Percentiles rank a stretch among this genome's conserved stretches.
Conservation (phyloP, 2,797 vertebrate species). For the Phrynocephalus forsythii region DNA sequence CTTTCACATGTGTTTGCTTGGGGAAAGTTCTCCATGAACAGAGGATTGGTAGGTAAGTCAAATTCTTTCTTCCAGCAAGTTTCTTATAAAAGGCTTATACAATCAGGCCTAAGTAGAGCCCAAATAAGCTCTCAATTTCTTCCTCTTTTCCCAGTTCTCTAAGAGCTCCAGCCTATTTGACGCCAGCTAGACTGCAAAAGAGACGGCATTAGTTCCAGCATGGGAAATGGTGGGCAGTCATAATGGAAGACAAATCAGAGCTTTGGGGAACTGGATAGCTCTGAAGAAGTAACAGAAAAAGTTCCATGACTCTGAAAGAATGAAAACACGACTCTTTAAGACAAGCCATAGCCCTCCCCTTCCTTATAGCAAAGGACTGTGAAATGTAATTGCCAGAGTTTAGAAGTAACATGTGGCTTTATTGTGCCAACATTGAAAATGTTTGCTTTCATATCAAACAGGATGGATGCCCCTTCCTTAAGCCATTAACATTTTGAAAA, state of each 20-base stretch:
- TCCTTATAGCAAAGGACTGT: not conserved
- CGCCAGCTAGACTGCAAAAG: constrained; percentile 9
- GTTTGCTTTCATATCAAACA: no score
- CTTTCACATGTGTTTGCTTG: not conserved
- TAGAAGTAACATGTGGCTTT: no score
- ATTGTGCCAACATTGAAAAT: no score
- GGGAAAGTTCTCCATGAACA: constrained; percentile 5
- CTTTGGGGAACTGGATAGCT: constrained; percentile 1
- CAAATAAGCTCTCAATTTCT: constrained; percentile 14
- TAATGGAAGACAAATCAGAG: constrained; percentile 9
- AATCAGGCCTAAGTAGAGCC: constrained; percentile 2
- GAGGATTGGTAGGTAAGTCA: not conserved
- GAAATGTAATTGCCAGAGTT: not conserved
- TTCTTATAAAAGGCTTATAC: constrained; percentile 16
- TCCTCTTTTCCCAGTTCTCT: constrained; percentile 3
- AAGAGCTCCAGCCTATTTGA: constrained; percentile 8
- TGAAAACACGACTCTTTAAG: no score
- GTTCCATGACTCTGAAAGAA: constrained; percentile 1
- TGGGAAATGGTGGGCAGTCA: not conserved
- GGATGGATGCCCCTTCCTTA: no score
- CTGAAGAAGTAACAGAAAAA: not conserved
- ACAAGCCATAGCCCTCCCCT: not conserved
- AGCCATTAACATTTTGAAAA: no score
- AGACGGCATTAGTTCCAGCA: constrained; percentile 12
- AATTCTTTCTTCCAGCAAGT: constrained; percentile 9